A percentile compares a stretch with the other conserved stretches of the same genome.
Evolutionary conservation across 2,888 invertebrate genomes (phyloP).

Genomic region (Drosophila meridionalis): DNA sequence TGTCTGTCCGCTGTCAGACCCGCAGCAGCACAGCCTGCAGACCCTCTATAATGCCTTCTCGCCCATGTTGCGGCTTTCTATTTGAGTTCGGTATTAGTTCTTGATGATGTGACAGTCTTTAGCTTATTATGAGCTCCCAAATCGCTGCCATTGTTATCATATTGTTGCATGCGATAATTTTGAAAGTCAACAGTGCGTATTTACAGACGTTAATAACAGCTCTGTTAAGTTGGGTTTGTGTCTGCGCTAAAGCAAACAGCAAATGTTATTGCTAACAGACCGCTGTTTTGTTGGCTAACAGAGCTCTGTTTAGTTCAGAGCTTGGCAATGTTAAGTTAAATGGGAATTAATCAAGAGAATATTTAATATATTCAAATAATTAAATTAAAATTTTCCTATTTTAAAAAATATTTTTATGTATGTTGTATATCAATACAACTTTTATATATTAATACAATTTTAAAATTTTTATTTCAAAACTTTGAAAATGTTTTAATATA

Average conservation of each 20-base stretch:
- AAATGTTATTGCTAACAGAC: neutral
- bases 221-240: constrained; percentile 31
- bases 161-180: constrained; percentile 50
- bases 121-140: neutral
- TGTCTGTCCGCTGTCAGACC: constrained; percentile 34
- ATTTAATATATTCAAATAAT: no score
- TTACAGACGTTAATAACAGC: neutral
- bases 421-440: no score
- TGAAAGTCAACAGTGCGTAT: neutral
- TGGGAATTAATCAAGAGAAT: neutral
- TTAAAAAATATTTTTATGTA: no score
- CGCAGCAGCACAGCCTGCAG: constrained; percentile 7
- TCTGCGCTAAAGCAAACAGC: constrained; percentile 38
- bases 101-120: constrained; percentile 42
- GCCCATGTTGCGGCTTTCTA: constrained; percentile 49
- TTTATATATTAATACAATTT: no score
- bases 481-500: no score
- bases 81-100: constrained; percentile 61
- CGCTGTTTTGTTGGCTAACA: neutral
- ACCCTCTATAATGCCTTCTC: constrained; percentile 13
- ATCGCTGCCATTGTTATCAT: neutral
- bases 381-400: no score
- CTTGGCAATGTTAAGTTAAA: no score
- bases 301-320: neutral
- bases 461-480: no score